Percentiles rank a stretch among this genome's conserved stretches.
Evolutionary conservation across 1,140 invertebrate genomes (phyloP).

Genomic region (Euschistus heros): DNA sequence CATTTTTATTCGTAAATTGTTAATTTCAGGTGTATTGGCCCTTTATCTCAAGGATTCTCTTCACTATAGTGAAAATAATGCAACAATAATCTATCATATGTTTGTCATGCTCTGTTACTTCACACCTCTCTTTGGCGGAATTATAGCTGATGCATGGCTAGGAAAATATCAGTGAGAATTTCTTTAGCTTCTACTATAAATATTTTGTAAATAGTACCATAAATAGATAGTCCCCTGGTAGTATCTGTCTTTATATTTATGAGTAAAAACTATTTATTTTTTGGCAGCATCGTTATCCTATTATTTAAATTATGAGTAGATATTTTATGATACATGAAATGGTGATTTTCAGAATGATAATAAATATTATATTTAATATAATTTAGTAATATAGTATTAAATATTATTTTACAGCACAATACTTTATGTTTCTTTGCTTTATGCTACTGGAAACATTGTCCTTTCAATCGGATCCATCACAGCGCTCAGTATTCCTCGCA

Average conservation of each 20-base stretch:
- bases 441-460: slow-evolving; percentile 70
- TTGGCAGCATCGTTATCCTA: background rate
- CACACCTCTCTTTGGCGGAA: slow-evolving; percentile 74
- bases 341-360: too few species aligned
- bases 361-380: too few species aligned
- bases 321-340: too few species aligned
- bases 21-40: slow-evolving; percentile 59
- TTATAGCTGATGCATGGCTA: slow-evolving; percentile 74
- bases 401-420: slow-evolving; percentile 51
- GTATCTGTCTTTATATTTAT: too few species aligned
- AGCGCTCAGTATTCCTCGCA: slow-evolving; percentile 9
- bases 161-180: slow-evolving; percentile 61
- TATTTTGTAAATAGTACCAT: too few species aligned
- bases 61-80: slow-evolving; percentile 46
- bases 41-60: slow-evolving; percentile 65
- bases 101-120: slow-evolving; percentile 80
- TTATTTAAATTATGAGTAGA: too few species aligned
- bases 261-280: background rate
- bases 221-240: background rate
- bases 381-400: slow-evolving; percentile 13
- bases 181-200: background rate
- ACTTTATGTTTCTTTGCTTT: slow-evolving; percentile 76
- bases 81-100: slow-evolving; percentile 72
- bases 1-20: too few species aligned
- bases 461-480: slow-evolving; percentile 53